Percentiles rank a stretch among this genome's conserved stretches.
phyloP scores from a whole-genome alignment of 1,140 invertebrate species.

The Halesus radiatus region DNA sequence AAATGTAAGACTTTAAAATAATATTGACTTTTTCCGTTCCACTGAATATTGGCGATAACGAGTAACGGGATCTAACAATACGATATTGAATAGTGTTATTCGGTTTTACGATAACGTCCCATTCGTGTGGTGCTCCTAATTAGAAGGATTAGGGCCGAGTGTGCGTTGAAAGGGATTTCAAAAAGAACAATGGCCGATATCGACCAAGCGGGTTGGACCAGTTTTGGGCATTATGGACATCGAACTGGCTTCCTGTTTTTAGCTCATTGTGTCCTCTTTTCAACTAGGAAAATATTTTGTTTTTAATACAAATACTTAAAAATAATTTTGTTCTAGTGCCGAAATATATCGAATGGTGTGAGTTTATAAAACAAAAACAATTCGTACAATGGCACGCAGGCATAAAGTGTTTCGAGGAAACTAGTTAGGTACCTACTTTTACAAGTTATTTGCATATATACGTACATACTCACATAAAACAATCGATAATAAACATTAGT shows the following conservation, averaged over 20 bases:
- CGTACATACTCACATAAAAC: too few species aligned
- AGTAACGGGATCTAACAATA: constrained; percentile 35
- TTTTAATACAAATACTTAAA: too few species aligned
- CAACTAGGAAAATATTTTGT: too few species aligned
- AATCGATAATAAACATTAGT: too few species aligned
- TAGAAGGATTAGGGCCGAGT: constrained; percentile 46
- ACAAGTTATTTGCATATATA: too few species aligned
- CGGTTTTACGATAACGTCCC: constrained; percentile 44
- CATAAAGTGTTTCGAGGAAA: too few species aligned
- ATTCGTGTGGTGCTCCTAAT: constrained; percentile 51
- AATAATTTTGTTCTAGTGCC: too few species aligned
- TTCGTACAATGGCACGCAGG: too few species aligned
- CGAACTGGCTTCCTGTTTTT: constrained; percentile 12
- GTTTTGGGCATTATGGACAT: constrained; percentile 4
- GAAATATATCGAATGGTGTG: too few species aligned
- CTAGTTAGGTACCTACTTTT: too few species aligned
- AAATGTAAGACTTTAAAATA: background rate
- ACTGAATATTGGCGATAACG: constrained; percentile 12
- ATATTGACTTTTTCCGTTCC: background rate
- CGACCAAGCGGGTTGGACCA: background rate
- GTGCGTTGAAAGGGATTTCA: background rate
- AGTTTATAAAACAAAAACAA: too few species aligned
- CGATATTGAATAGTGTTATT: background rate
- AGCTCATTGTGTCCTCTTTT: background rate
- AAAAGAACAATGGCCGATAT: background rate